Base-by-base conservation (phyloP, 2,113 vertebrate species). In the Melospiza melodia region DNA sequence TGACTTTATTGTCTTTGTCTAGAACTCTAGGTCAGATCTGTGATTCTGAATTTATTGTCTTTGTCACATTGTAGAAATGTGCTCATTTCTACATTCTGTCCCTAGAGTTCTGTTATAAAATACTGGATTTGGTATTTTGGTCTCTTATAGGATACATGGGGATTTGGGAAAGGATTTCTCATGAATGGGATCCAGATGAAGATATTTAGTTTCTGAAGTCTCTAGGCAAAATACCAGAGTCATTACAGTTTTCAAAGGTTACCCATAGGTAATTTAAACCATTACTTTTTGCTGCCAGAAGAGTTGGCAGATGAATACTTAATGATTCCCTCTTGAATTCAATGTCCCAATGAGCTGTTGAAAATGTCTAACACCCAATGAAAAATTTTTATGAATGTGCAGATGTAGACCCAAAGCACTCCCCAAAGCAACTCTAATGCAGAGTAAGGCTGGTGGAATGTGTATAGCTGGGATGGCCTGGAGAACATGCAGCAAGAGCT, bases 161-260 rank as follows among this genome's bases (percentile, higher is more conserved):
- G 51, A 80, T 62, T 35, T 4, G 6, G 48, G 35, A 75, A 90
- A 44, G 44, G 61, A 57, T 92, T 93, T 78, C 48, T 92, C 7
- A 6, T 69, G 6, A 87, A 89, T 78, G 28, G 35, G 27, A 91
- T 87, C 73, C 89, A 92, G 80, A 81, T 91, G 73, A 89, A 72
- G 73, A 54, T 78, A 67, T 1, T 89, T 68, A 75, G 22, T 84
- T 84, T 83, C 63, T 74, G 58, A 92, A 78, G 76, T 65, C 83
- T 89, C 57, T 84, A 77, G 89, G 95, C 83, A 25, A 84, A 89
- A 37, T 78, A 77, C 84, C 95, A 90, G 73, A 71, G 81, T 86
- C 44, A 31, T 75, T 82, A 39, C 44, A 65, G 23, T 81, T 94
- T 90, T 89, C 74, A 55, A 57, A 81, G 55, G 37, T 77, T 77